Evolutionary conservation across 2,888 invertebrate species (phyloP).

Genomic region (Strigamia crassipes): DNA sequence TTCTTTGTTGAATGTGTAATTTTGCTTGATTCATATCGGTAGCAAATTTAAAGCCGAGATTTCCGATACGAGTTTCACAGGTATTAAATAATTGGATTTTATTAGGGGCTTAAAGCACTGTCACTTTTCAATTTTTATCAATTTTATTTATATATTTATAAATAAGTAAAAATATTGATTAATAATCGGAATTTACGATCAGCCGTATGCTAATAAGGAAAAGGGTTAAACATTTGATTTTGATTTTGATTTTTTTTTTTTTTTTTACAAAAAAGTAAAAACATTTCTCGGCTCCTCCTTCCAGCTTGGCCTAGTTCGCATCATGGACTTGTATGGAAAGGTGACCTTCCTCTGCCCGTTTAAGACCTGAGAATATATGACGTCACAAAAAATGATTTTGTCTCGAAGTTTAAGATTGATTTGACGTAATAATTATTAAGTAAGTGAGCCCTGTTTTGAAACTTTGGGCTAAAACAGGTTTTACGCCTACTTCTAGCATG

Average conservation of each 20-base stretch:
- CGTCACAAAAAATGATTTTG: not conserved
- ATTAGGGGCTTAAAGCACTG: not conserved
- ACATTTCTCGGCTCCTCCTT: not conserved
- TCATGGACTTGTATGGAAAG: constrained; percentile 27
- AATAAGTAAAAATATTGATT: too few relatives aligned
- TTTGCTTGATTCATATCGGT: not conserved
- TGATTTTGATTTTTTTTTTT: not conserved
- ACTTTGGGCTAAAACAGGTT: not conserved
- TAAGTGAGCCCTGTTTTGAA: not conserved
- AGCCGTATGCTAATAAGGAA: not conserved
- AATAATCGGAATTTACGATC: too few relatives aligned
- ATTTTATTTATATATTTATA: too few relatives aligned
- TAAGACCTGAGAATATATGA: not conserved
- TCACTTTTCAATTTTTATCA: too few relatives aligned
- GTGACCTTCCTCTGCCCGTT: not conserved
- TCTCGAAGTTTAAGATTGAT: not conserved
- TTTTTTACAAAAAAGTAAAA: not conserved
- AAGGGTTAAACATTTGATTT: not conserved
- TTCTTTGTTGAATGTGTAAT: not conserved
- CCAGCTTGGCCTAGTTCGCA: constrained; percentile 17
- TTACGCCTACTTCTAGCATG: not conserved
- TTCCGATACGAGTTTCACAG: not conserved
- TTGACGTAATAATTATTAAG: constrained; percentile 5
- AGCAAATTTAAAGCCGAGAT: constrained; percentile 10
- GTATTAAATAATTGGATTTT: not conserved